phyloP scores from a whole-genome alignment of 2,888 invertebrate species.

The Geophilus truncorum region DNA sequence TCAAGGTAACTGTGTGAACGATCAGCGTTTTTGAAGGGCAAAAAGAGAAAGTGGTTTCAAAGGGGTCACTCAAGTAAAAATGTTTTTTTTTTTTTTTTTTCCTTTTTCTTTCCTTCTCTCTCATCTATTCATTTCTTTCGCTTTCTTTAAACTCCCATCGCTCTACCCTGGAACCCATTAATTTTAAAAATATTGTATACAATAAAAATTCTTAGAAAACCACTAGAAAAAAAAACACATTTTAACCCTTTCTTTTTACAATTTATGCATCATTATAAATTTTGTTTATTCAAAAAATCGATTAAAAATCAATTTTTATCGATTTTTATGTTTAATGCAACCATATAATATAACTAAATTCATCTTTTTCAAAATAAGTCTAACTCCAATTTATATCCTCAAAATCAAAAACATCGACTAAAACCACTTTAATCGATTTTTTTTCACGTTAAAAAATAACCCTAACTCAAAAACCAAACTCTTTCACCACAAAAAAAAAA shows the following conservation, averaged over 20 bases:
- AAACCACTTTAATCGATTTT: no score
- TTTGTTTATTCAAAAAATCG: no score
- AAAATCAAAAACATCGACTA: no score
- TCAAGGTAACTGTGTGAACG: constrained; percentile 15
- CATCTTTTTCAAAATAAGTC: no score
- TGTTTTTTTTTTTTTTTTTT: not conserved
- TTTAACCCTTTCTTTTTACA: no score
- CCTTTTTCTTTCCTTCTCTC: not conserved
- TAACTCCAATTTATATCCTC: no score
- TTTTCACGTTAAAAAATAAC: no score
- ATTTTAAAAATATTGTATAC: not conserved
- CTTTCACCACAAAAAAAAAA: not conserved
- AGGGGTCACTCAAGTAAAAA: constrained; percentile 5
- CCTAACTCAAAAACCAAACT: not conserved
- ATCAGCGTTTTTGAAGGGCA: constrained; percentile 5
- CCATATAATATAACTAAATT: no score
- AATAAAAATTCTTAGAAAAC: not conserved
- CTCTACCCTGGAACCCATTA: not conserved
- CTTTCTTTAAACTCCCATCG: not conserved
- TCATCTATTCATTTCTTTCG: not conserved
- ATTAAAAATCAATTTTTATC: not conserved
- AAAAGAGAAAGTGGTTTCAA: constrained; percentile 13
- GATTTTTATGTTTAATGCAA: no score
- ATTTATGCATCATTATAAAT: no score
- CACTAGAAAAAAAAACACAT: not conserved